Evolutionary conservation across 1,140 invertebrate species (phyloP).

Genomic region (Stegodyphus dumicola): DNA sequence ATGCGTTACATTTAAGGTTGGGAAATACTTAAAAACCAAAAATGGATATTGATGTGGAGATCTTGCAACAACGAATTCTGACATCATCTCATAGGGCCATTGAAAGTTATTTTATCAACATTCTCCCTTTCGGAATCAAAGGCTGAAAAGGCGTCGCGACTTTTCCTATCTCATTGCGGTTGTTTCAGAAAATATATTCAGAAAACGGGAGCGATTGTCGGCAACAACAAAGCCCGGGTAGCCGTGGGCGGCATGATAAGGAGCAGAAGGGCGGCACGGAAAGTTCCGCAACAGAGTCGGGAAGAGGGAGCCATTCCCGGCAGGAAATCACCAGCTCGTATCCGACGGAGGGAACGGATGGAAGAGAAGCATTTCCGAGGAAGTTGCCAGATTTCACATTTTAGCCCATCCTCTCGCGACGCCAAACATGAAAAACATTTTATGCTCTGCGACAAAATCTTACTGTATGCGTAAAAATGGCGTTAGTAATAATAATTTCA

Average conservation of each 20-base stretch:
- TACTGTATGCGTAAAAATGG: no score
- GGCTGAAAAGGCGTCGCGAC: neutral
- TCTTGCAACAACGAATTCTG: neutral
- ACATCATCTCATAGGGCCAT: neutral
- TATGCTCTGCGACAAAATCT: no score
- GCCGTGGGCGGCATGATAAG: constrained; percentile 45
- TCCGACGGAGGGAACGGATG: constrained; percentile 47
- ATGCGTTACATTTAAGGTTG: no score
- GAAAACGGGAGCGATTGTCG: neutral
- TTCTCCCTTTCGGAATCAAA: neutral
- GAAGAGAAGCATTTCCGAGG: constrained; percentile 4
- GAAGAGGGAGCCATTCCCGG: constrained; percentile 39
- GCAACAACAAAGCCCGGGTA: neutral
- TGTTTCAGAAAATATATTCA: constrained; percentile 24
- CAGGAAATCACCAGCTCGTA: constrained; percentile 55
- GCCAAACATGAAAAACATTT: no score
- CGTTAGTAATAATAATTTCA: no score
- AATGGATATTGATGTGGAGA: no score
- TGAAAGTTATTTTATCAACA: neutral
- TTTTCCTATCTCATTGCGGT: neutral
- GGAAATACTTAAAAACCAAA: no score
- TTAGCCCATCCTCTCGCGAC: no score
- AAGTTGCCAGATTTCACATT: no score
- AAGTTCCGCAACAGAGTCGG: constrained; percentile 9
- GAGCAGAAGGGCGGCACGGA: neutral